Evolutionary conservation across 2,113 vertebrate genomes (phyloP).

Genomic region (Variabilichromis moorii): DNA sequence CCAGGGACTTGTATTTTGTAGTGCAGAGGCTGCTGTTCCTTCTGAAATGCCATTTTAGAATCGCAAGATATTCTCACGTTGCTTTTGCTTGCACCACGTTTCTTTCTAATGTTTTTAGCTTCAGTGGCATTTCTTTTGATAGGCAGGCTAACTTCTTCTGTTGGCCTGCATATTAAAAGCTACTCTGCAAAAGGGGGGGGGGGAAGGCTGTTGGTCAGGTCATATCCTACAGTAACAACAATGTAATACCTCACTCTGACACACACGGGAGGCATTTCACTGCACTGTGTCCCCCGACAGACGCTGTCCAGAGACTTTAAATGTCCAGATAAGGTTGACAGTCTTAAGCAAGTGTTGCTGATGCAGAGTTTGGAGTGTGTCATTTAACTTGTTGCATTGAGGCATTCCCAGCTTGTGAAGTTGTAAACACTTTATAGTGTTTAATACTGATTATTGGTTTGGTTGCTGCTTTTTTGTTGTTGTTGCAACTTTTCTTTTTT

Average conservation of each 20-base stretch:
- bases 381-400: neutral
- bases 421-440: neutral
- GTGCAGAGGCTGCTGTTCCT: neutral
- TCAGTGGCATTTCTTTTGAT: neutral
- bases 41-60: neutral
- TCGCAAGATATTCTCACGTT: neutral
- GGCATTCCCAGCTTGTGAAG: neutral
- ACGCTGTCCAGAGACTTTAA: slow-evolving; percentile 22
- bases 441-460: neutral
- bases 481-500: neutral
- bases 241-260: slow-evolving; percentile 33
- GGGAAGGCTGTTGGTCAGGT: neutral
- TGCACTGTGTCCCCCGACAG: slow-evolving; percentile 1
- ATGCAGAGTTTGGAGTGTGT: neutral
- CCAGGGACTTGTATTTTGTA: neutral
- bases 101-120: neutral
- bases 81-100: neutral
- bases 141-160: neutral
- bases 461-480: neutral
- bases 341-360: slow-evolving; percentile 17
- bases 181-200: neutral
- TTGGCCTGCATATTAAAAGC: neutral
- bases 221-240: slow-evolving; percentile 5
- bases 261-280: slow-evolving; percentile 27
- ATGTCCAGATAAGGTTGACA: slow-evolving; percentile 12